Conservation (phyloP, 2,113 vertebrate species). For the Parus major region DNA sequence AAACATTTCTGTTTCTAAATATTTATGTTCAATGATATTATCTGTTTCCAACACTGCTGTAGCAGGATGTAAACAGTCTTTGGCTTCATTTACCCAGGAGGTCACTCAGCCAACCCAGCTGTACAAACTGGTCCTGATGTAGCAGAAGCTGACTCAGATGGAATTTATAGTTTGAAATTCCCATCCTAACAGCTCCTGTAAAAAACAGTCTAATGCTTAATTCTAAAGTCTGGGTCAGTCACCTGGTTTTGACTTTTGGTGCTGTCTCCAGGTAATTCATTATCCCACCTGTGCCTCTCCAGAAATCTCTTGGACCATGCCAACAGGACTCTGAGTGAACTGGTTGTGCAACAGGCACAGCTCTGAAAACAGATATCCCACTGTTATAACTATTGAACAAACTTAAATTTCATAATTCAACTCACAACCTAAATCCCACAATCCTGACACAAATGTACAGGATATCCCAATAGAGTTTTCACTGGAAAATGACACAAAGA, state of each 20-base stretch:
- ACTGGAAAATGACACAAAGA: neutral
- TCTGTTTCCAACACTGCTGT: neutral
- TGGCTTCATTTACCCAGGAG: fast-evolving
- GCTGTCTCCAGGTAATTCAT: neutral
- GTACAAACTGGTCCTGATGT: neutral
- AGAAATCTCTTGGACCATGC: neutral
- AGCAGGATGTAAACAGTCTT: neutral
- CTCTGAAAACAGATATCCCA: neutral
- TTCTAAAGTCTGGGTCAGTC: neutral
- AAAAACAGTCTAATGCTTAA: neutral
- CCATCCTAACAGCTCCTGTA: neutral
- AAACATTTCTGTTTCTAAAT: neutral
- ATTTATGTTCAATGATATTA: neutral
- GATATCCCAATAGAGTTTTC: neutral
- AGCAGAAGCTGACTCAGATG: neutral
- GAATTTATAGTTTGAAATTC: neutral
- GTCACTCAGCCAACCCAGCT: neutral
- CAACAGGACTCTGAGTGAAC: neutral
- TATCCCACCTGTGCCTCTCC: fast-evolving
- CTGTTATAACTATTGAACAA: neutral
- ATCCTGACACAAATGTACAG: neutral
- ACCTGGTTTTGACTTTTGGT: neutral
- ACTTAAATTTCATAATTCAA: neutral
- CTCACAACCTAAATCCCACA: neutral
- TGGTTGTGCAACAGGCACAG: neutral